Evolutionary conservation across 2,888 invertebrate species (phyloP), one percentile per base, ranked within the genome.

Genomic region (Seladonia tumulorum): DNA sequence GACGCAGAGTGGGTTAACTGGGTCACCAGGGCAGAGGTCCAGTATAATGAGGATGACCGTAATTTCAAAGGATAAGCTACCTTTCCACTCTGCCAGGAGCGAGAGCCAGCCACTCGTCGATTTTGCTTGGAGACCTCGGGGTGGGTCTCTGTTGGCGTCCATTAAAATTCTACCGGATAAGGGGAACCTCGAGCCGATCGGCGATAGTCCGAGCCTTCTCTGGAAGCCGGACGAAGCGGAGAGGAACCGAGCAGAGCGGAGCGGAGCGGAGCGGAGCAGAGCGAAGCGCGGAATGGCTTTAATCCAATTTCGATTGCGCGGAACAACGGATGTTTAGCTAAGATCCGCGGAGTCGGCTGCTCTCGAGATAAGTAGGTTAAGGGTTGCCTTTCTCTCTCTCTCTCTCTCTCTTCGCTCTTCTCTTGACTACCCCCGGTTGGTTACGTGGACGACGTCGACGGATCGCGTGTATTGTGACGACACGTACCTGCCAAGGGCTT

Each of bases 1-100:
- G 66, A 10, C 5, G 60, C 4, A 29, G 66, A 7, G 49, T 18
- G 22, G 18, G 18, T 29, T 72, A 87, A 89, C 75, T 79, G n/a
- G 83, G 87, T 88, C 79, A 88, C 83, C 82, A 80, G 88, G 87
- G 25, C 88, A 74, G 63, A 53, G 68, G 82, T 87, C 42, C 72
- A 72, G 76, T 73, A 76, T 88, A 88, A 89, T 68, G 81, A 81
- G 77, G 87, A 77, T 84, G 87, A 42, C 49, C 39, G 82, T 85
- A 79, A 86, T 89, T 88, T 85, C 76, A 82, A 29, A 35, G 53
- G 86, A 22, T 75, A 77, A 70, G 79, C 68, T 75, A 71, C 79
- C 78, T 82, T 76, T 81, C 79, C 87, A 76, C 79, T 83, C 35
- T 73, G 79, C 82, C 87, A 82, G 79, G 71, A 82, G 77, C 75